These are phyloP conservation scores for Diaprepes abbreviatus DNA, from an alignment of 2,888 invertebrate genomes.

Conservation along the genomic window DNA sequence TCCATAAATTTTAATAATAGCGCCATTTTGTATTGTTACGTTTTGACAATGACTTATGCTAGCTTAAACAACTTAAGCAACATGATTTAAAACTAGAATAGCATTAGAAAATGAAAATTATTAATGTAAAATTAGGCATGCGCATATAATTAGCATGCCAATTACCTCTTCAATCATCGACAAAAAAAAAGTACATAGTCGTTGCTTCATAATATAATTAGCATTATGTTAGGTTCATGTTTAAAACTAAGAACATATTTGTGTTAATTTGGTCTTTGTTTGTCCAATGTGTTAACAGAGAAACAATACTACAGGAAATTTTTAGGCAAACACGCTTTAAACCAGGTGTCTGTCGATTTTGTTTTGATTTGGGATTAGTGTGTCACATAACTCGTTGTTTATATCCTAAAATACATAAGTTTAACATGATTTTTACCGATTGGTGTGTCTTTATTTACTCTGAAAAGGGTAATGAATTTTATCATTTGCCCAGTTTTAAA, in stretches of 20 bases:
- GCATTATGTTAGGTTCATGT: constrained; percentile 22
- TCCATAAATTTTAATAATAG: constrained; percentile 29
- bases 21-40: constrained; percentile 13
- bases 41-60: constrained; percentile 18
- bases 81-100: constrained; percentile 39
- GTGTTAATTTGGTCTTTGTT: constrained; percentile 37
- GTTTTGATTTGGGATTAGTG: constrained; percentile 37
- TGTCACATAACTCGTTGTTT: constrained; percentile 23
- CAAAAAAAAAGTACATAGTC: constrained; percentile 23
- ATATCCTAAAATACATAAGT: background rate
- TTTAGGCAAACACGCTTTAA: constrained; percentile 26
- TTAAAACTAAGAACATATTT: constrained; percentile 21
- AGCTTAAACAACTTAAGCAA: constrained; percentile 24
- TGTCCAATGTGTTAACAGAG: constrained; percentile 38
- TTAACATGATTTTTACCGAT: no score
- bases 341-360: constrained; percentile 31
- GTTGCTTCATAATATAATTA: constrained; percentile 41
- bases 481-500: no score
- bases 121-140: constrained; percentile 41
- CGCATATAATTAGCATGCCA: constrained; percentile 42
- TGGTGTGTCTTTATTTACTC: no score
- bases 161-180: constrained; percentile 42
- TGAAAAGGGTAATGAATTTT: no score
- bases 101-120: constrained; percentile 30
- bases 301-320: constrained; percentile 39